Evolutionary conservation across 2,113 vertebrate genomes (phyloP), one percentile per base, ranked within the genome.

Genomic region (Microtus oregoni): DNA sequence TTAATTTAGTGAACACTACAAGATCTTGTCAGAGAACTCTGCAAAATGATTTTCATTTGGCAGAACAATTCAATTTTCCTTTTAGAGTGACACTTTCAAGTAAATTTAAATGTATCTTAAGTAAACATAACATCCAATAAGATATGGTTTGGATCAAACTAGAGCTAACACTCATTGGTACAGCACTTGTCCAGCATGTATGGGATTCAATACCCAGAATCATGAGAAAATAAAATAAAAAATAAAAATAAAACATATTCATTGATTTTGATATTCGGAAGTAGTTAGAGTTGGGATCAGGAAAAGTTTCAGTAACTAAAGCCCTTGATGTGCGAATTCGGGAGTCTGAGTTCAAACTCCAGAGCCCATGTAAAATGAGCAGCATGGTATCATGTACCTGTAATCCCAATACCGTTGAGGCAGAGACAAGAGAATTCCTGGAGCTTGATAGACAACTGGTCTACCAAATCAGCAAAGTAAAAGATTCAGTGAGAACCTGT

Each of bases 251-350:
- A 86, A 26, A 52, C 44, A 47, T 1, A 24, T 50, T 44, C 47
- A 61, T 58, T 86, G 81, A 52, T 67, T 94, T 92, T 90, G 44
- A 75, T 73, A 75, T 94, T 44, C 90, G 38, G 72, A 92, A 89
- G 44, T 19, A 94, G 47, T 24, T 7, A 5, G 22, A n/a, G 20
- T 35, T 61, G 3, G 32, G 20, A 32, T 70, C 13, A 3, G 32
- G 47, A n/a, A 70, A 72, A 26, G 24, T 22, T n/a, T 35, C 30
- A 52, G 85, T 24, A 68, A 87, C 20, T 52, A 70, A 52, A 17
- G 7, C 7, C 24, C 30, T 50, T n/a, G 20, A 35, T n/a, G 19
- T 17, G 7, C 0, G 10, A 70, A 13, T 20, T n/a, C 24, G 7
- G 65, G 20, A 2, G 72, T n/a, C 32, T 72, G 47, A 70, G 44